Evolutionary conservation across 2,888 invertebrate species (phyloP).

Genomic region (Erynnis tages): DNA sequence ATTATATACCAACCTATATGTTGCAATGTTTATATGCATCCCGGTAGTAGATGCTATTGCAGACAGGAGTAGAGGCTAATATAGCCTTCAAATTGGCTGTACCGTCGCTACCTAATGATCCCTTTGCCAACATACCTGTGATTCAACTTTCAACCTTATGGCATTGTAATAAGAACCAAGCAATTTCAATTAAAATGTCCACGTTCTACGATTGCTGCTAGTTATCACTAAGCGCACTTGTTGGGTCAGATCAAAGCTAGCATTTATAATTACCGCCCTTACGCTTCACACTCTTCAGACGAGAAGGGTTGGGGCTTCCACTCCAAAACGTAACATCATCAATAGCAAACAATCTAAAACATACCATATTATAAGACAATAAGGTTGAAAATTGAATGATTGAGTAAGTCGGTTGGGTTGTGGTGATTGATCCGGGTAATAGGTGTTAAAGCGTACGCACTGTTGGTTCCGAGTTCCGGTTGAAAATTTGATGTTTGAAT

Average conservation of each 20-base stretch:
- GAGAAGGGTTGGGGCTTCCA: constrained; percentile 1
- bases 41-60: no score
- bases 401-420: not conserved
- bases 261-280: constrained; percentile 56
- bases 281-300: constrained; percentile 36
- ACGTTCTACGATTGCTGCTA: not conserved
- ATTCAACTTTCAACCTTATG: not conserved
- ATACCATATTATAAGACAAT: not conserved
- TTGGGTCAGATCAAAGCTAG: constrained; percentile 21
- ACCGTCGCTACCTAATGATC: no score
- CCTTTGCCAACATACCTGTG: no score
- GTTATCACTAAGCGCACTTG: constrained; percentile 18
- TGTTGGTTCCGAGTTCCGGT: constrained; percentile 8
- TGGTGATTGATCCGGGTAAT: not conserved
- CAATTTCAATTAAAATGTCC: not conserved
- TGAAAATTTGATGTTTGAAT: constrained; percentile 16
- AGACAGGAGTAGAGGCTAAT: no score
- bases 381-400: not conserved
- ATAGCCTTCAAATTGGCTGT: no score
- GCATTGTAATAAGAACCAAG: not conserved
- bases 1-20: no score
- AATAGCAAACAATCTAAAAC: not conserved
- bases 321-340: not conserved
- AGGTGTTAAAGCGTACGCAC: constrained; percentile 10
- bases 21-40: no score